Percentiles rank a stretch among this genome's conserved stretches.
Conservation (phyloP, 2,888 invertebrate genomes). For the Acrobasis suavella region DNA sequence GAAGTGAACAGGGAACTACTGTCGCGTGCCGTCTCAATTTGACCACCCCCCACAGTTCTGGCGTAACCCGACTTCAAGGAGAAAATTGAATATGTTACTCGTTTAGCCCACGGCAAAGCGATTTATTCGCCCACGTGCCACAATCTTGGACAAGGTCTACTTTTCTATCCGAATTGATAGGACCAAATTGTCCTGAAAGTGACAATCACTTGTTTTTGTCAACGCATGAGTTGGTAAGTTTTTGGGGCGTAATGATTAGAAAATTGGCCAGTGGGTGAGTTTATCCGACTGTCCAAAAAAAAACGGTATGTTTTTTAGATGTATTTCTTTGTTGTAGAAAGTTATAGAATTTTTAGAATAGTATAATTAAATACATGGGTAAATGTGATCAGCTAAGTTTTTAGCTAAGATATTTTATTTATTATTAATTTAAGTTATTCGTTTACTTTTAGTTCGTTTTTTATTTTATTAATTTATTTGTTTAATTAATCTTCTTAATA, state of each 20-base stretch:
- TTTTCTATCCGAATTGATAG: slow-evolving; percentile 15
- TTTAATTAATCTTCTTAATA: too few species aligned
- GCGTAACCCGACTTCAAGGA: slow-evolving; percentile 24
- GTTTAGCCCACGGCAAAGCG: slow-evolving; percentile 9
- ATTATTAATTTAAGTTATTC: too few species aligned
- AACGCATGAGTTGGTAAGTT: neutral
- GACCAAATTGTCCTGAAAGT: slow-evolving; percentile 12
- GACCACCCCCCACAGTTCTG: slow-evolving; percentile 40
- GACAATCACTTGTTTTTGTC: neutral
- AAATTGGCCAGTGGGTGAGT: too few species aligned
- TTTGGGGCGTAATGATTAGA: neutral
- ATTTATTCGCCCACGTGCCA: slow-evolving; percentile 10
- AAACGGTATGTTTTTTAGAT: too few species aligned
- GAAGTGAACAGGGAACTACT: slow-evolving; percentile 39
- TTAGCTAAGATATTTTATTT: too few species aligned
- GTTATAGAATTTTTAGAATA: too few species aligned
- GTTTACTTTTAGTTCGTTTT: too few species aligned
- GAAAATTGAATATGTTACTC: slow-evolving; percentile 22
- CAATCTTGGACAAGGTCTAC: slow-evolving; percentile 21
- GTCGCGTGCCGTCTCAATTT: slow-evolving; percentile 29
- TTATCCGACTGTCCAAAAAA: too few species aligned
- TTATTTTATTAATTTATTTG: too few species aligned
- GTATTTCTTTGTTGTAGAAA: too few species aligned
- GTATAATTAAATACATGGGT: too few species aligned
- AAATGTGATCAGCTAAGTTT: too few species aligned